Conservation (phyloP, 2,113 vertebrate species). For the Leptobrachium ailaonicum region DNA sequence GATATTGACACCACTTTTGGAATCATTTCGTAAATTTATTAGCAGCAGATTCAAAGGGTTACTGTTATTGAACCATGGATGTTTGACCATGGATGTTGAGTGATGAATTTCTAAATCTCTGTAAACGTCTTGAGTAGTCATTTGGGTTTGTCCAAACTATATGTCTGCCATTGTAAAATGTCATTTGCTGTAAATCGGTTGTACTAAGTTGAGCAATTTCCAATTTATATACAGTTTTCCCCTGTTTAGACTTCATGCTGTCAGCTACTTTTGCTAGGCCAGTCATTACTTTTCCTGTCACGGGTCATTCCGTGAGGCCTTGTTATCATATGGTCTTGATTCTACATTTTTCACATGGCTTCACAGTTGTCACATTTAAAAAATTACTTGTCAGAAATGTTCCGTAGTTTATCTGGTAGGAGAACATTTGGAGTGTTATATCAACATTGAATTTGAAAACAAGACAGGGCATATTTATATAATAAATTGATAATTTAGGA, state of each 20-base stretch:
- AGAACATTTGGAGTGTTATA: too few species aligned
- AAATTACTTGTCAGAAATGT: too few species aligned
- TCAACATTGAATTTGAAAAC: too few species aligned
- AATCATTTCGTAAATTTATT: constrained; percentile 12
- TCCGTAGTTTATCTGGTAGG: too few species aligned
- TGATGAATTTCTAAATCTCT: constrained; percentile 24
- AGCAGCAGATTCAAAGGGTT: constrained; percentile 22
- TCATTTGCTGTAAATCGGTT: constrained; percentile 13
- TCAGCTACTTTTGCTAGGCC: constrained; percentile 3
- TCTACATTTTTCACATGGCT: not conserved
- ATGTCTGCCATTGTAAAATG: constrained; percentile 14
- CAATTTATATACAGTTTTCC: constrained; percentile 5
- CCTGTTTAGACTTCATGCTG: constrained; percentile 4
- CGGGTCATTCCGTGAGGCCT: constrained; percentile 1
- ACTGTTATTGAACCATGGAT: not conserved
- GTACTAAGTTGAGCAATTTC: constrained; percentile 26
- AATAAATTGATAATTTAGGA: too few species aligned
- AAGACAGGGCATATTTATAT: too few species aligned
- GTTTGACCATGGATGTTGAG: constrained; percentile 4
- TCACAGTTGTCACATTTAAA: not conserved
- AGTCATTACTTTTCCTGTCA: not conserved
- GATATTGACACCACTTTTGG: constrained; percentile 29
- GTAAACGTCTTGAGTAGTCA: constrained; percentile 3
- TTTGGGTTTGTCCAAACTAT: not conserved
- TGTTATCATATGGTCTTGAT: not conserved